Evolutionary conservation across 2,113 vertebrate species (phyloP), one percentile per base, ranked within the genome.

Genomic region (Pelecanus crispus): DNA sequence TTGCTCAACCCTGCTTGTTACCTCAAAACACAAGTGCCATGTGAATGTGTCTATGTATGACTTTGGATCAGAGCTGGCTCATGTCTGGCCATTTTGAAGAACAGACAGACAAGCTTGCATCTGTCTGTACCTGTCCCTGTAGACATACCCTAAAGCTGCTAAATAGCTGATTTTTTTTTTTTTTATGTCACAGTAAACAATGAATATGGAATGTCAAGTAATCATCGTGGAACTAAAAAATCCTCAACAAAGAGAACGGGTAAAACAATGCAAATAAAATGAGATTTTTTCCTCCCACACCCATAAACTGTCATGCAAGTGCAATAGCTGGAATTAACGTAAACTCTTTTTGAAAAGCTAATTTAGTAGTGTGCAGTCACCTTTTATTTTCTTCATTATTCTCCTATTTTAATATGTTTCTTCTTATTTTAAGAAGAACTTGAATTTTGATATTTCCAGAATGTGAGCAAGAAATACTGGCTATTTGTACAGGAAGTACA

Each of bases 81-180:
- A 85, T 26, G 87, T 96, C 90, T 95, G 93, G 58, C 93, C 96
- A 95, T 85, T 80, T 83, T 93, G 91, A 95, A 95, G 74, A 91
- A 49, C 90, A 96, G 87, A 81, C 91, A 96, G 83, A 83, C 95
- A 95, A 85, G 92, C 94, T 97, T 79, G 67, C 78, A 96, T 96
- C 78, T 96, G 93, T 77, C 96, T 96, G 62, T 96, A 95, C 96
- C 92, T 96, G 96, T 94, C 78, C 91, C 52, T 91, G 93, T 67
- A 95, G 94, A 95, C 94, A 85, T 96, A 96, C 91, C 95, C 84
- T 96, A 62, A 85, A 96, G 96, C 94, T 90, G 84, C 70, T 96
- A 87, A 95, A 87, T 79, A 95, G 81, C 44, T 86, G 45, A 25
- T 47, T 63, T 42, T 49, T 75, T 73, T 63, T 63, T 85, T 90